Base-by-base conservation (phyloP, 2,113 vertebrate species). In the Petromus typicus region DNA sequence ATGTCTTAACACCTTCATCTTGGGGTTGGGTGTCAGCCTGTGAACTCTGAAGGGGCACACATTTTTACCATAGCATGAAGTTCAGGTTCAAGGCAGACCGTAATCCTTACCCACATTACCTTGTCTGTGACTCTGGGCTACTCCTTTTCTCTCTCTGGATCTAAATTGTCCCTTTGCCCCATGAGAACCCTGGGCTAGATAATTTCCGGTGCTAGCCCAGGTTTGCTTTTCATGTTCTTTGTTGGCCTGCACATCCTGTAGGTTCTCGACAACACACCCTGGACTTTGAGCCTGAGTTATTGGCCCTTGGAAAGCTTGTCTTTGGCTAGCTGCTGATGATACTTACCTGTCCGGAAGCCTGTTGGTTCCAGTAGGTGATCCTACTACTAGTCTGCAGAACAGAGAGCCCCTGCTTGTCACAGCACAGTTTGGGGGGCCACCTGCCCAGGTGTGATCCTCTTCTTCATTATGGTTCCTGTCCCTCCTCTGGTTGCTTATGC, bases 381-480 rank as follows among this genome's bases (percentile, higher is more conserved):
- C 48, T 37, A 12, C 82, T 54, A 82, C 85, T 61, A n/a, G 61
- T 67, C 43, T 86, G 63, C n/a, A 37, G 82, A 90, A 78, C 17
- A n/a, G 66, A 86, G 30, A 69, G 45, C 66, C 57, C 63, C 57
- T n/a, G 67, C 82, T 82, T 64, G 22, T 82, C 2, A 0, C 25
- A 32, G 61, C 37, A 43, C 30, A 51, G 88, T 76, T 82, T 22
- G 43, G 67, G 69, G 69, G 75, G 93, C 86, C 23, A 59, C 82
- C 92, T 75, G 78, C 95, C 93, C 89, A 93, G 83, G 75, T 67
- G 40, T 37, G 32, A 75, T 56, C 51, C 75, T 94, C 54, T 45
- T n/a, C 27, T 79, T 67, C 81, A 34, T 18, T 57, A 20, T n/a
- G 22, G 56, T 43, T 93, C 45, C 34, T 71, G 43, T 82, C n/a